Base-by-base conservation (phyloP, 2,797 vertebrate species). In the Enteromius anoplus region DNA sequence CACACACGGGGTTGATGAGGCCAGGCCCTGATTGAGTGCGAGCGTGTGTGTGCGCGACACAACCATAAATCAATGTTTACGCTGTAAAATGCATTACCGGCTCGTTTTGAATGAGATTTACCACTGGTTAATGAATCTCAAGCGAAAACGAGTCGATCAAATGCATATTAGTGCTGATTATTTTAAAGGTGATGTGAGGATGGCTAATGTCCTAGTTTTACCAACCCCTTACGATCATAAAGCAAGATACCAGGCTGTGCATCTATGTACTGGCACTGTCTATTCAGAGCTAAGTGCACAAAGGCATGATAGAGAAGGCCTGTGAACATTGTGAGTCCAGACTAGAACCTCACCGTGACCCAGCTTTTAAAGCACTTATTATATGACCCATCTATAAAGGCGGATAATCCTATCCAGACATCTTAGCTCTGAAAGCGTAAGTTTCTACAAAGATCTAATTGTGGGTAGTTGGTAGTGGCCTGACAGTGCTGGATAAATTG, bases 21-120 rank as follows among this genome's bases (percentile, higher is more conserved):
- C 82, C 75, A 78, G 82, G 82, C 75, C 82, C 66, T 60, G 53
- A 83, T 14, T 71, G 73, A 69, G 51, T 76, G 17, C 5, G 62
- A 55, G 71, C 0, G 81, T 1, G 26, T 49, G 47, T 49, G 53
- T 4, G n/a, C 21, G 62, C 12, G 6, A 53, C 29, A 66, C 32
- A 23, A 29, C 34, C 45, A 68, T 55, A 53, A 69, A 80, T 80
- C 60, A 71, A 29, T 75, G 70, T 65, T 73, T 81, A 21, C 55
- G 21, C 72, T 19, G 14, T 42, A 32, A n/a, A 80, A 40, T 71
- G 66, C 40, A 51, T 60, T 11, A 5, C 9, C n/a, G 66, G 40
- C 26, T 80, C 15, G 9, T 62, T 65, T 64, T 49, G 42, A 34
- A 37, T 51, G 15, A 29, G 23, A 29, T 65, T 10, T 53, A 75